Conservation (phyloP, 2,113 vertebrate genomes). For the Mohoua ochrocephala region DNA sequence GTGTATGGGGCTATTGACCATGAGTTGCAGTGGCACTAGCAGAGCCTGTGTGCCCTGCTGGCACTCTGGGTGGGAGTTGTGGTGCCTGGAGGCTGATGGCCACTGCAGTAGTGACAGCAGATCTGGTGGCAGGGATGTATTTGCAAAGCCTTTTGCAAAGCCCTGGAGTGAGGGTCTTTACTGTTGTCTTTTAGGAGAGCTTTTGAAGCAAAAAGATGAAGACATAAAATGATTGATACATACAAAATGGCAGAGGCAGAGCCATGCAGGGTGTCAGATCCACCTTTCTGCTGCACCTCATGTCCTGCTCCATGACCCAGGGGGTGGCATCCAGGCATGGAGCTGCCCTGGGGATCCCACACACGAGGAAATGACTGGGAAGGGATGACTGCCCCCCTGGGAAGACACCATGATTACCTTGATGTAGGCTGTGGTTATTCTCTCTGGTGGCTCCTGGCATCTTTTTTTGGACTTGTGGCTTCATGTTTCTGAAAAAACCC, state of each 20-base stretch:
- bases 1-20: background rate
- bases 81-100: background rate
- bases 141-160: background rate
- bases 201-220: background rate
- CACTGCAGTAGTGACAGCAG: background rate
- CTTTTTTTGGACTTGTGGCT: background rate
- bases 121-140: fast-evolving
- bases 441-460: background rate
- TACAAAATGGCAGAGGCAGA: background rate
- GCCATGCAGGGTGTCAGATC: background rate
- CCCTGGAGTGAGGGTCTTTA: background rate
- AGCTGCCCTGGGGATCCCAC: background rate
- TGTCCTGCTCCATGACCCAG: background rate
- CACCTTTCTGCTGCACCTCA: background rate
- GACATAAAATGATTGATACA: too few species aligned
- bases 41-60: background rate
- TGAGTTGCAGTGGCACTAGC: fast-evolving
- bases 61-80: fast-evolving
- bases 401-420: fast-evolving
- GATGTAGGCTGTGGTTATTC: background rate
- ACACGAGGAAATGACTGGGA: background rate
- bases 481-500: background rate
- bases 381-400: fast-evolving
- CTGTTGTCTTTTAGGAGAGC: background rate
- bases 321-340: background rate